Base-by-base conservation (phyloP, 1,140 invertebrate genomes). In the Aphis craccivora region DNA sequence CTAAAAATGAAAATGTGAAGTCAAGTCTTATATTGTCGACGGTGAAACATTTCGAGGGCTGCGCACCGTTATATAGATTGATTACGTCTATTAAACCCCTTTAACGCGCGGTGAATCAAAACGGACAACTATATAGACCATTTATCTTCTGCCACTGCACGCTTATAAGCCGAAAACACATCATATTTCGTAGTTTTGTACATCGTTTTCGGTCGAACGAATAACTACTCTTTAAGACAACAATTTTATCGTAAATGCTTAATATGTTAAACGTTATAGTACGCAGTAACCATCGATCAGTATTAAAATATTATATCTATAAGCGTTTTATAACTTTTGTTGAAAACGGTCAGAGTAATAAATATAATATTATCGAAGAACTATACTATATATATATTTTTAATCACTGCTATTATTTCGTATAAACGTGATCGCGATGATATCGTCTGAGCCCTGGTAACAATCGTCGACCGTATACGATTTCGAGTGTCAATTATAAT, bases 81-180 rank as follows among this genome's bases (percentile, higher is more conserved):
- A 90, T 90, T 43, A n/a, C 89, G 89, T 67, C 89, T 30, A 90
- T 90, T 60, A 90, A 90, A 90, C 37, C 60, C 89, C 40, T 90
- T 90, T 67, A 67, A 67, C 89, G 53, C 0, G 53, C 89, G 23
- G 89, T 67, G 53, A 67, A 90, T 90, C 89, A 90, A 90, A 90
- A 90, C 53, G 8, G 89, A 90, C 89, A 30, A n/a, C 55, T 30
- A 83, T 45, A 45, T 84, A 67, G 55, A 43, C 89, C 89, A 90
- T 90, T 90, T 67, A 45, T 90, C 53, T 67, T 90, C 37, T 30
- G 25, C 53, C 53, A 7, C 22, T 22, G 25, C 30, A 18, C 37
- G 11, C 25, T 14, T n/a, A 22, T 43, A 90, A 90, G 37, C 53
- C 67, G 14, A 51, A 90, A 90, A 90, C 43, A 40, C 55, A n/a